These are phyloP conservation scores for Hirtodrosophila confusa DNA, from an alignment of 2,888 invertebrate genomes.

Conservation along the genomic window DNA sequence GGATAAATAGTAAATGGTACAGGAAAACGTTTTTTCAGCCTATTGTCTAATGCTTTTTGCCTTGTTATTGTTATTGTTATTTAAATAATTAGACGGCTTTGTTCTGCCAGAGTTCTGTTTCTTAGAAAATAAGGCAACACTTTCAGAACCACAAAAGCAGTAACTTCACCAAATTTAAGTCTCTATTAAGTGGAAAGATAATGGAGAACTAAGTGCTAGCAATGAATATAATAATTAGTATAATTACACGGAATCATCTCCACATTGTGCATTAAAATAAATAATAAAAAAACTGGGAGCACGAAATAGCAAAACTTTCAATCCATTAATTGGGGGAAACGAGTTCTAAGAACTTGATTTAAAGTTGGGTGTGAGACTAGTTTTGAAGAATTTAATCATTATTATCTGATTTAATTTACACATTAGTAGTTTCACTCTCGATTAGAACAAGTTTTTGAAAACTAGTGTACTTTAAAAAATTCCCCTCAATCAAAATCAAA, in stretches of 20 bases:
- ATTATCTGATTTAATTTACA: slow-evolving; percentile 34
- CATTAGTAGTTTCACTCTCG: slow-evolving; percentile 32
- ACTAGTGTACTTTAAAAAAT: slow-evolving; percentile 5
- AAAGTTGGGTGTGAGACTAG: background rate
- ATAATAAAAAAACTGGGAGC: background rate
- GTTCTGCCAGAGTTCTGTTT: slow-evolving; percentile 24
- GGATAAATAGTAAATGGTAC: slow-evolving; percentile 30
- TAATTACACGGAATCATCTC: slow-evolving; percentile 1
- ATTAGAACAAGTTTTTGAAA: slow-evolving; percentile 35
- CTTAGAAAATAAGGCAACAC: background rate
- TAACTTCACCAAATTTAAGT: no score
- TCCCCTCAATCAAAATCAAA: background rate
- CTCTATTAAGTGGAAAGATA: no score
- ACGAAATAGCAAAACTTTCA: background rate
- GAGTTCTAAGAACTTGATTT: slow-evolving; percentile 25
- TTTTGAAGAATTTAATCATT: slow-evolving; percentile 1
- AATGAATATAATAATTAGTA: slow-evolving; percentile 7
- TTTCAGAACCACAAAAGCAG: background rate
- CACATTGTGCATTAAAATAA: background rate
- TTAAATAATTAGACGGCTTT: slow-evolving; percentile 46
- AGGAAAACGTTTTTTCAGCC: slow-evolving; percentile 31
- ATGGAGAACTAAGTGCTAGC: no score
- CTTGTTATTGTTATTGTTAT: slow-evolving; percentile 36
- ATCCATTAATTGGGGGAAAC: slow-evolving; percentile 35
- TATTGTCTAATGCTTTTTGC: slow-evolving; percentile 46